Evolutionary conservation across 53 echinoderm and acorn worm genomes (phyloP).

Genomic region (Hippasteria phrygiana): DNA sequence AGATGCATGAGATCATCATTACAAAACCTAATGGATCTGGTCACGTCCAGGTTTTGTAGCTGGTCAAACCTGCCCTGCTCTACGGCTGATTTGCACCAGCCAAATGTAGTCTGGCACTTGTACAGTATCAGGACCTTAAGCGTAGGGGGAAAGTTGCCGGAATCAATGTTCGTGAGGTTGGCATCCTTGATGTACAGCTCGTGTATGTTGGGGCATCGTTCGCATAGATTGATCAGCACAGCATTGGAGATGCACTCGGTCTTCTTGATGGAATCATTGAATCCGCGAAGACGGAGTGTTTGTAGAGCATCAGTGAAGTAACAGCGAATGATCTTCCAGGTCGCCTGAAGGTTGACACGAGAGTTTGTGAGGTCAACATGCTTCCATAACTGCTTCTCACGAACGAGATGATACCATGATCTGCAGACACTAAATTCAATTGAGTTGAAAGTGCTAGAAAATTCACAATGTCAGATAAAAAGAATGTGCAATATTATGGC

Average conservation of each 20-base stretch:
- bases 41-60: slow-evolving; percentile 59
- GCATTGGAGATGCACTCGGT: slow-evolving; percentile 83
- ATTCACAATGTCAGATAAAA: background rate
- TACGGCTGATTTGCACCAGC: slow-evolving; percentile 69
- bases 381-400: slow-evolving; percentile 76
- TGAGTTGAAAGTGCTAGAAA: too few species aligned
- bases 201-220: slow-evolving; percentile 74
- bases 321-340: slow-evolving; percentile 80
- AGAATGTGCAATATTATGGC: background rate
- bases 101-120: slow-evolving; percentile 45
- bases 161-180: slow-evolving; percentile 57
- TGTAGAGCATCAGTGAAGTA: slow-evolving; percentile 80
- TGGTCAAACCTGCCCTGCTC: slow-evolving; percentile 44
- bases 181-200: slow-evolving; percentile 69
- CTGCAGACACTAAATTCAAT: slow-evolving; percentile 75
- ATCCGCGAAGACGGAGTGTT: slow-evolving; percentile 68
- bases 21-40: slow-evolving; percentile 63
- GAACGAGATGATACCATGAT: slow-evolving; percentile 74
- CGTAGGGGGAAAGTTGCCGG: slow-evolving; percentile 58
- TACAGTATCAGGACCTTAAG: slow-evolving; percentile 63
- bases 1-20: slow-evolving; percentile 65
- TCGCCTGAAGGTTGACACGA: slow-evolving; percentile 63
- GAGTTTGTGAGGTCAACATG: slow-evolving; percentile 72
- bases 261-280: slow-evolving; percentile 72
- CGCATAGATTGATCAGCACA: slow-evolving; percentile 64